Evolutionary conservation across 1,140 invertebrate genomes (phyloP).

Genomic region (Procambarus clarkii): DNA sequence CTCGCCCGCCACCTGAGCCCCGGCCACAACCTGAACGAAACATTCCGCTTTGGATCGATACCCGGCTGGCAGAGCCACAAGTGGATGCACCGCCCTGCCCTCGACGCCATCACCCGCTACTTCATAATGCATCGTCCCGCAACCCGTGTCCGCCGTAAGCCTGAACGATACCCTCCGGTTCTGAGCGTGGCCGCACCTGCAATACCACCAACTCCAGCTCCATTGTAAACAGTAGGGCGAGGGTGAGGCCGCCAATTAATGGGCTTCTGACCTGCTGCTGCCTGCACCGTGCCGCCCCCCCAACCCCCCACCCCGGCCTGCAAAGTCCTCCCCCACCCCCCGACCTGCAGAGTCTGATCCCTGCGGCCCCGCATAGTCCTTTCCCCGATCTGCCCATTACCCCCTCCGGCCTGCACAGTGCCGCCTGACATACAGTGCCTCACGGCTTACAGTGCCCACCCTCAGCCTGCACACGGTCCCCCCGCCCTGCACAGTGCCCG

Average conservation of each 20-base stretch:
- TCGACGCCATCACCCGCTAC: constrained; percentile 15
- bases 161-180: constrained; percentile 45
- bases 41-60: constrained; percentile 58
- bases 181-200: constrained; percentile 26
- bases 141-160: neutral
- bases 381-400: too few relatives aligned
- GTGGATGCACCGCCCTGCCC: constrained; percentile 60
- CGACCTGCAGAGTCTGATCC: too few relatives aligned
- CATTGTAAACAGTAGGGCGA: constrained; percentile 44
- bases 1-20: constrained; percentile 41
- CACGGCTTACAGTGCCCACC: too few relatives aligned
- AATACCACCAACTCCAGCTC: constrained; percentile 50
- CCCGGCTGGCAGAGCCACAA: constrained; percentile 62
- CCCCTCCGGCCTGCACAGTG: too few relatives aligned
- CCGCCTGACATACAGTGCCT: too few relatives aligned
- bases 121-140: constrained; percentile 50
- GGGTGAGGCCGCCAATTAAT: constrained; percentile 58
- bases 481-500: too few relatives aligned
- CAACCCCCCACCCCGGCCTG: too few relatives aligned
- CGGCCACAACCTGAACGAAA: constrained; percentile 42
- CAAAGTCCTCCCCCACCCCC: too few relatives aligned
- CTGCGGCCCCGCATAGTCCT: too few relatives aligned
- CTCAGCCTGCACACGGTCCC: too few relatives aligned
- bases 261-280: constrained; percentile 3
- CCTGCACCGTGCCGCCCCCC: too few relatives aligned